A percentile compares a stretch with the other conserved stretches of the same genome.
phyloP scores from a whole-genome alignment of 2,797 vertebrate species.

The Myripristis jacobus region DNA sequence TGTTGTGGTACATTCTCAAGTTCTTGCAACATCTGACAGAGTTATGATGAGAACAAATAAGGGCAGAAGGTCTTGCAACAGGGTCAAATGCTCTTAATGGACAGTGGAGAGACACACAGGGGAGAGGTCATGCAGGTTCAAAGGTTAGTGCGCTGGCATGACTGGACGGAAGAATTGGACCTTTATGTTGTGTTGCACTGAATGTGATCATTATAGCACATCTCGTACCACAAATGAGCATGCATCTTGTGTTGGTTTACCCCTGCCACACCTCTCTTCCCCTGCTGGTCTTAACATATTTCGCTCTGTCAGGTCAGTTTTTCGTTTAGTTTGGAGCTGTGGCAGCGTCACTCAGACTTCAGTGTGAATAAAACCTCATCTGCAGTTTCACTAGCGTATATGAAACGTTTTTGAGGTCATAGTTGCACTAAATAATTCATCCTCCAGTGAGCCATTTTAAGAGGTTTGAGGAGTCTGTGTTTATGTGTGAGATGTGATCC shows the following conservation, averaged over 20 bases:
- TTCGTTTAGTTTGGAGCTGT: not conserved
- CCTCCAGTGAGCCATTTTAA: too few species aligned
- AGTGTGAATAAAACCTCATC: not conserved
- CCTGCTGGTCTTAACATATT: not conserved
- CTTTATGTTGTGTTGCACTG: conserved; percentile 9
- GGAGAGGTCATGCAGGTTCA: conserved; percentile 33
- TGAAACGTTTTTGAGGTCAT: too few species aligned
- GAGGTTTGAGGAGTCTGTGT: too few species aligned
- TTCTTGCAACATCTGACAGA: conserved; percentile 56
- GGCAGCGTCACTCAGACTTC: not conserved
- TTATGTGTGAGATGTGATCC: not conserved
- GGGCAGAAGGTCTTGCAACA: conserved; percentile 29
- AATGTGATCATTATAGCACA: conserved; percentile 20
- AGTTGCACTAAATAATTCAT: too few species aligned
- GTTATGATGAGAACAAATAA: conserved; percentile 34
- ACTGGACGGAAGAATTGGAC: not conserved
- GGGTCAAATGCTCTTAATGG: conserved; percentile 36
- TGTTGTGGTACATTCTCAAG: conserved; percentile 30
- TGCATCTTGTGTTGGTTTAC: conserved; percentile 2
- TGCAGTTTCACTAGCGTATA: too few species aligned
- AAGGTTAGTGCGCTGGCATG: conserved; percentile 4
- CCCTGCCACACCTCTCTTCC: not conserved
- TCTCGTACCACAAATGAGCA: conserved; percentile 9
- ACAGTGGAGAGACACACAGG: conserved; percentile 13
- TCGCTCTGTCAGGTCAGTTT: conserved; percentile 15